These are phyloP conservation scores for Palythoa caribaeorum DNA, from an alignment of 92 coral and sea anemone species.

Conservation along the genomic window DNA sequence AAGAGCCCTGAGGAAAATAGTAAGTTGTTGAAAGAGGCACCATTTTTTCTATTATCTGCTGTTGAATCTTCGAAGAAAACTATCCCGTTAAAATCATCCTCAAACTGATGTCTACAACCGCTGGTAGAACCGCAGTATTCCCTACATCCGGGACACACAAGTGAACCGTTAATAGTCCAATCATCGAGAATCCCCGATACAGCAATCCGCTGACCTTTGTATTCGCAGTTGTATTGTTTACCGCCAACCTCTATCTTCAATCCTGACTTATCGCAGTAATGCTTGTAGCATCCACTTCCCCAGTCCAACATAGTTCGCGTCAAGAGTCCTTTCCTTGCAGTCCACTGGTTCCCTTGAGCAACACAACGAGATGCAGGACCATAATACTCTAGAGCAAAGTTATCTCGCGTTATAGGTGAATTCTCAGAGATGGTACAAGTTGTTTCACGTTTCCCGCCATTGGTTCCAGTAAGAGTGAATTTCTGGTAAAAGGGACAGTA, in stretches of 20 bases:
- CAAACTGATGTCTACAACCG: conserved; percentile 72
- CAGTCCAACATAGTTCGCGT: conserved; percentile 99
- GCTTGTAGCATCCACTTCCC: conserved; percentile 98
- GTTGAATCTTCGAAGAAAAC: conserved; percentile 54
- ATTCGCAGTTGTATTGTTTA: conserved; percentile 70
- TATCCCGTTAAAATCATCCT: conserved; percentile 49
- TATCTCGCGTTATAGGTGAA: conserved; percentile 77
- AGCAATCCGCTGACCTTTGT: conserved; percentile 79
- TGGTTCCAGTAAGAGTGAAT: conserved; percentile 85
- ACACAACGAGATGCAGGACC: conserved; percentile 81
- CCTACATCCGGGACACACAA: conserved; percentile 87
- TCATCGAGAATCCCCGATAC: conserved; percentile 77
- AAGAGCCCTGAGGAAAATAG: not conserved
- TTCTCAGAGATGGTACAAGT: conserved; percentile 85
- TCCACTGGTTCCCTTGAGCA: conserved; percentile 91
- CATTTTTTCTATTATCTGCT: conserved; percentile 3
- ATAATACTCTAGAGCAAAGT: conserved; percentile 89
- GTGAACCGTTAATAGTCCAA: conserved; percentile 88
- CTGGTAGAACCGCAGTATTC: conserved; percentile 78
- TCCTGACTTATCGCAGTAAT: conserved; percentile 74
- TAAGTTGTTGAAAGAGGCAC: not conserved
- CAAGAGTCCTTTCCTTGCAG: conserved; percentile 81
- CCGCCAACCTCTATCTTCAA: conserved; percentile 77
- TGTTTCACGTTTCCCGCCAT: conserved; percentile 84
- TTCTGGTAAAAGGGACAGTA: conserved; percentile 98